A percentile compares a stretch with the other conserved stretches of the same genome.
phyloP scores from a whole-genome alignment of 2,888 invertebrate species.

The Diplolepis rosae region DNA sequence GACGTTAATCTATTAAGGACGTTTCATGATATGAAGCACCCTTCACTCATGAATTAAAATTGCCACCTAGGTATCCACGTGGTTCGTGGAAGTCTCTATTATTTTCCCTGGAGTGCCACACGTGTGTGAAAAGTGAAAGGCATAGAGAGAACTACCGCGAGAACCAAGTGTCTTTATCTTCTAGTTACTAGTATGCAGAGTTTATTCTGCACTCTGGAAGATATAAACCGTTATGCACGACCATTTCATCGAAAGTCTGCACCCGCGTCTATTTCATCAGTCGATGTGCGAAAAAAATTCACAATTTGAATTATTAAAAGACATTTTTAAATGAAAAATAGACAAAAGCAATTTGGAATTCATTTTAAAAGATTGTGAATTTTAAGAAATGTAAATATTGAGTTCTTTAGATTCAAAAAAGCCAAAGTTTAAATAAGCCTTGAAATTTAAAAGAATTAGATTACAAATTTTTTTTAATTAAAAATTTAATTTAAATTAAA shows the following conservation, averaged over 20 bases:
- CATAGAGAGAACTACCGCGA: slow-evolving; percentile 40
- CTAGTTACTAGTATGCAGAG: slow-evolving; percentile 1
- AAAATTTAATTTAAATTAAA: too few relatives aligned
- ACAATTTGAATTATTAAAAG: neutral
- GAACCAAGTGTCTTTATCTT: slow-evolving; percentile 25
- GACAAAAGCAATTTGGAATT: too few relatives aligned
- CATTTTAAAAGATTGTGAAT: too few relatives aligned
- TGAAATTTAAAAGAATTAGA: too few relatives aligned
- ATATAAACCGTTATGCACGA: slow-evolving; percentile 15
- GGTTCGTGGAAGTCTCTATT: slow-evolving; percentile 49
- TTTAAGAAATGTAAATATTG: too few relatives aligned
- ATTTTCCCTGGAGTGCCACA: slow-evolving; percentile 50
- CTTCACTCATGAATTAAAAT: slow-evolving; percentile 54
- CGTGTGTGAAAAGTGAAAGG: slow-evolving; percentile 63
- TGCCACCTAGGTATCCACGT: slow-evolving; percentile 50
- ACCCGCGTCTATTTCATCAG: slow-evolving; percentile 1
- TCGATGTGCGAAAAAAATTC: neutral
- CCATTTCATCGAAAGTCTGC: neutral
- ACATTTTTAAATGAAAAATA: too few relatives aligned
- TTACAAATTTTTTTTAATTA: too few relatives aligned
- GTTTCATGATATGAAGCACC: slow-evolving; percentile 44
- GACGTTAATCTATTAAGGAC: slow-evolving; percentile 22
- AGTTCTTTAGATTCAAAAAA: too few relatives aligned
- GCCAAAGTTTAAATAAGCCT: too few relatives aligned
- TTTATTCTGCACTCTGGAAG: slow-evolving; percentile 10